Evolutionary conservation across 1,140 invertebrate genomes (phyloP).

Genomic region (Lysiphlebus fabarum): DNA sequence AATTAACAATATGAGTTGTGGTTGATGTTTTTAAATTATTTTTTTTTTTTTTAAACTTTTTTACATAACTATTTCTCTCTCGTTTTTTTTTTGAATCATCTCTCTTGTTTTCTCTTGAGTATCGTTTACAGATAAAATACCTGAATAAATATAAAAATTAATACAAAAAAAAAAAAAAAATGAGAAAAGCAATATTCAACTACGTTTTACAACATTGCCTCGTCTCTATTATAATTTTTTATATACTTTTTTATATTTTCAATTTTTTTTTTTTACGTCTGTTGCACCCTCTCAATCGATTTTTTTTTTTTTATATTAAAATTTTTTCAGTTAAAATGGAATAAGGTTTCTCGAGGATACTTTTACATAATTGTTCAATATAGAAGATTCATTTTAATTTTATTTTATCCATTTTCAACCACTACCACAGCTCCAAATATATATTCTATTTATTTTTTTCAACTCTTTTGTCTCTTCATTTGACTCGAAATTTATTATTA

Average conservation of each 20-base stretch:
- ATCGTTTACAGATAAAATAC: neutral
- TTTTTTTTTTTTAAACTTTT: neutral
- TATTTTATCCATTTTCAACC: no score
- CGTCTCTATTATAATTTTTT: constrained; percentile 6
- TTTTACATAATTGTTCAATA: no score
- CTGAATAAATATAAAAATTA: neutral
- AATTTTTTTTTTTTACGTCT: neutral
- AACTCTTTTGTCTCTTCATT: no score
- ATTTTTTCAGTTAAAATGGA: no score
- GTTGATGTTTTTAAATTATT: neutral
- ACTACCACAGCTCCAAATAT: no score
- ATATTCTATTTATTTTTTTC: no score
- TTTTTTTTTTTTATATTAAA: no score
- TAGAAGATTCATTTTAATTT: no score
- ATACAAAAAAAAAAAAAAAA: constrained; percentile 1
- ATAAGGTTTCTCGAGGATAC: no score
- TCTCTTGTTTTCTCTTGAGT: constrained; percentile 10
- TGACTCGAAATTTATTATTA: no score
- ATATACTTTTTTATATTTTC: constrained; percentile 6
- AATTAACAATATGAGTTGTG: no score
- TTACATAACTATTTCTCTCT: neutral
- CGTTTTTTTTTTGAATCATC: neutral
- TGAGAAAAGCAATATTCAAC: constrained; percentile 16
- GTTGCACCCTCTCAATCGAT: neutral
- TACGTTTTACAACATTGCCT: constrained; percentile 13